A percentile compares a stretch with the other conserved stretches of the same genome.
Evolutionary conservation across 2,888 invertebrate genomes (phyloP).

Genomic region (Meiosimyza decipiens): DNA sequence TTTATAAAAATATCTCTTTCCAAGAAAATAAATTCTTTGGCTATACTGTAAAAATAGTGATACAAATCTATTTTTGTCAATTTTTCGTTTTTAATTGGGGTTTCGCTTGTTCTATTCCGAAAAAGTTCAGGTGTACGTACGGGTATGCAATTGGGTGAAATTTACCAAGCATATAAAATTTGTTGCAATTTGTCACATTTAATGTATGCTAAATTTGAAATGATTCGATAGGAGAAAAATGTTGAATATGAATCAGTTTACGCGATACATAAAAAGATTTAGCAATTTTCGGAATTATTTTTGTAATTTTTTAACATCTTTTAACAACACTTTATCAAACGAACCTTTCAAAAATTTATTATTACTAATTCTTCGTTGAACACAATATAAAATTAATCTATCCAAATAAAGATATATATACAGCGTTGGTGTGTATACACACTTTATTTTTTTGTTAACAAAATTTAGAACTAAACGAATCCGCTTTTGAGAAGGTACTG

Average conservation of each 20-base stretch:
- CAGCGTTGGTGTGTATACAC: no score
- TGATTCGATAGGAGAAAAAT: background rate
- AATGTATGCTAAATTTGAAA: background rate
- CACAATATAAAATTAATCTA: no score
- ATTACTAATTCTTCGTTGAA: no score
- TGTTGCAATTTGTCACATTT: background rate
- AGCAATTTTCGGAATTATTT: no score
- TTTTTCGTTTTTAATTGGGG: constrained; percentile 8
- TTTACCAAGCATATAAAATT: no score
- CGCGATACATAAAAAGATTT: constrained; percentile 5
- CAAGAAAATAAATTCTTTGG: constrained; percentile 29
- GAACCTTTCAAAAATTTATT: no score
- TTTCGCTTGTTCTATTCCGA: constrained; percentile 18
- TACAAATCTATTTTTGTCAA: constrained; percentile 30
- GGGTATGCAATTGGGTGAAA: background rate
- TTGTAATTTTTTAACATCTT: no score
- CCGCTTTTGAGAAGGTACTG: constrained; percentile 22
- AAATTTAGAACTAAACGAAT: constrained; percentile 15
- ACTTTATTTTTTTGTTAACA: no score
- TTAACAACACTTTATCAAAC: no score
- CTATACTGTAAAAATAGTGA: constrained; percentile 33
- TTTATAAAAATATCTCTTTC: constrained; percentile 33
- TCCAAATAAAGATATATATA: no score
- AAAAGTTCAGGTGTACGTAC: constrained; percentile 22
- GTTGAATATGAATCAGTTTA: background rate